A percentile compares a stretch with the other conserved stretches of the same genome.
Conservation (phyloP, 2,888 invertebrate genomes). For the Axea sp. region DNA sequence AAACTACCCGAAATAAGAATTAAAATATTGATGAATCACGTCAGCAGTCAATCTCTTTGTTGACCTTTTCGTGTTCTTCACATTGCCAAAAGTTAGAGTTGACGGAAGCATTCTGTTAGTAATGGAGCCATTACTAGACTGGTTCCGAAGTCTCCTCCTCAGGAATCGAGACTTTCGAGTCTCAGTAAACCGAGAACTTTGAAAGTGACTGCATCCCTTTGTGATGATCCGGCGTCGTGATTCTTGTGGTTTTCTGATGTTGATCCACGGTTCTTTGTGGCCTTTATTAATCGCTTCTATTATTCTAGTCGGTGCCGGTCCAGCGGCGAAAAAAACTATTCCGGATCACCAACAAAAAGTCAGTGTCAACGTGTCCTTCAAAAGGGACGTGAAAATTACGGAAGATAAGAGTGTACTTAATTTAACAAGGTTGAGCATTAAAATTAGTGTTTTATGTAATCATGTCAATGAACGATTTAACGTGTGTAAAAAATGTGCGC, state of each 20-base stretch:
- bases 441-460: not conserved
- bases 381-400: slow-evolving; percentile 16
- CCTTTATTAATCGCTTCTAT: slow-evolving; percentile 19
- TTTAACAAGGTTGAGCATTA: slow-evolving; percentile 14
- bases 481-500: no score
- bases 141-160: slow-evolving; percentile 27
- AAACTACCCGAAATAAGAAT: no score
- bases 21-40: no score
- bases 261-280: slow-evolving; percentile 13
- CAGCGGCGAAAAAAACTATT: slow-evolving; percentile 31
- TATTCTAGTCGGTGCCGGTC: slow-evolving; percentile 61
- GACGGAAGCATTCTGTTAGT: no score
- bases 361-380: not conserved
- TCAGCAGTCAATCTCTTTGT: no score
- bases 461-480: no score
- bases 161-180: slow-evolving; percentile 20
- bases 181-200: slow-evolving; percentile 52
- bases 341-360: slow-evolving; percentile 9
- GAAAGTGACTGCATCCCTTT: slow-evolving; percentile 36
- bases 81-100: no score
- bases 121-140: slow-evolving; percentile 28
- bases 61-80: no score
- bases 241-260: slow-evolving; percentile 6
- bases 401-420: slow-evolving; percentile 9
- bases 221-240: slow-evolving; percentile 15